These are phyloP conservation scores for Dufourea novaeangliae DNA, from an alignment of 1,140 invertebrate species.

Conservation along the genomic window DNA sequence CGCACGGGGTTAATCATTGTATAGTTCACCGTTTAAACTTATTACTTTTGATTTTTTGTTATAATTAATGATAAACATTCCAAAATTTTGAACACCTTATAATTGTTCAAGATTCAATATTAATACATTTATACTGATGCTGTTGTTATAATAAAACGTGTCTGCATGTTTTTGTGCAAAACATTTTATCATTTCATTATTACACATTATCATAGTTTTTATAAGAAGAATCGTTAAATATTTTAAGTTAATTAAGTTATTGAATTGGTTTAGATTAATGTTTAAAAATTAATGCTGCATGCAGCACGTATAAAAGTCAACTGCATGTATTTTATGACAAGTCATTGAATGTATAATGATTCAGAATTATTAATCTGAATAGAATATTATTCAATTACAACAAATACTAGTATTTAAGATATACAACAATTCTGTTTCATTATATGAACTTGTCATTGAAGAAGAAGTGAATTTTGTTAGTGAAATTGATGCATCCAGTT, in stretches of 20 bases:
- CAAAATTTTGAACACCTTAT: not conserved
- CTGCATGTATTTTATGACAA: slow-evolving; percentile 41
- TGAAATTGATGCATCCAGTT: not conserved
- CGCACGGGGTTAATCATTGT: not conserved
- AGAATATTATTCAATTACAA: not conserved
- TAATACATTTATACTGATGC: slow-evolving; percentile 23
- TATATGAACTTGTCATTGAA: not conserved
- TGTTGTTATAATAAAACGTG: slow-evolving; percentile 42
- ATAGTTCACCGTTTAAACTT: not conserved
- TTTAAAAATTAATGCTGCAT: slow-evolving; percentile 15
- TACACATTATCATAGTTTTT: not conserved
- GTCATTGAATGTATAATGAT: not conserved
- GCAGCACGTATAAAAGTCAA: slow-evolving; percentile 32
- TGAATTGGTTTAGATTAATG: not conserved
- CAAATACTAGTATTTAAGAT: not conserved
- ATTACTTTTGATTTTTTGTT: not conserved
- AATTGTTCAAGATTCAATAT: slow-evolving; percentile 9
- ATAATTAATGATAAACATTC: slow-evolving; percentile 5
- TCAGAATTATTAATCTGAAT: not conserved
- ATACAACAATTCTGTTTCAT: not conserved
- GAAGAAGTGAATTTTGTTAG: not conserved
- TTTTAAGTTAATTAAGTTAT: not conserved
- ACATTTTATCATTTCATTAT: not conserved
- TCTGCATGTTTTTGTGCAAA: slow-evolving; percentile 16
- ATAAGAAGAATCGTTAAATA: not conserved